Conservation (phyloP, 2,113 vertebrate species). For the Macquaria ambigua region DNA sequence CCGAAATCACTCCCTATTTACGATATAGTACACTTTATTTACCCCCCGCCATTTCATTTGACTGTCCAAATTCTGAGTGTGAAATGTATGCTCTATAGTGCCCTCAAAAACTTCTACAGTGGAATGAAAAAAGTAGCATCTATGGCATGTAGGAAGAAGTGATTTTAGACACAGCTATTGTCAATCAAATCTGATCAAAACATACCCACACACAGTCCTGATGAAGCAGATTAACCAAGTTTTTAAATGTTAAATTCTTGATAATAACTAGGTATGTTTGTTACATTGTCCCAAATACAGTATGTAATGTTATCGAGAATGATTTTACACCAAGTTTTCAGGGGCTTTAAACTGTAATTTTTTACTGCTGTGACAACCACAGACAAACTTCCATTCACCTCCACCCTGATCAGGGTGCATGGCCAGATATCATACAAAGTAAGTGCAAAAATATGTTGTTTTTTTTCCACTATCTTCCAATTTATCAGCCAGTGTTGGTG, state of each 20-base stretch:
- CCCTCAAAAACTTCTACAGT: background rate
- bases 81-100: background rate
- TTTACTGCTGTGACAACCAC: background rate
- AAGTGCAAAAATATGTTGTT: background rate
- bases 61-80: background rate
- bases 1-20: too few species aligned
- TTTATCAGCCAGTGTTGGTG: conserved; percentile 64
- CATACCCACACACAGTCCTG: background rate
- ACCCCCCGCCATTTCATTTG: background rate
- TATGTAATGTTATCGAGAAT: background rate
- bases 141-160: background rate
- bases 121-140: background rate
- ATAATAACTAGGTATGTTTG: background rate
- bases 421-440: background rate
- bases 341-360: background rate
- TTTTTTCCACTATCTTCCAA: conserved; percentile 48
- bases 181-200: background rate
- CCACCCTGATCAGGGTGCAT: too few species aligned
- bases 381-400: background rate
- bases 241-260: background rate
- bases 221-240: background rate
- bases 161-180: background rate
- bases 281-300: too few species aligned
- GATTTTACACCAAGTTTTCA: background rate
- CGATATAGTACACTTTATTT: too few species aligned